phyloP scores from a whole-genome alignment of 2,113 vertebrate genomes.

The Mormoops blainvillei region DNA sequence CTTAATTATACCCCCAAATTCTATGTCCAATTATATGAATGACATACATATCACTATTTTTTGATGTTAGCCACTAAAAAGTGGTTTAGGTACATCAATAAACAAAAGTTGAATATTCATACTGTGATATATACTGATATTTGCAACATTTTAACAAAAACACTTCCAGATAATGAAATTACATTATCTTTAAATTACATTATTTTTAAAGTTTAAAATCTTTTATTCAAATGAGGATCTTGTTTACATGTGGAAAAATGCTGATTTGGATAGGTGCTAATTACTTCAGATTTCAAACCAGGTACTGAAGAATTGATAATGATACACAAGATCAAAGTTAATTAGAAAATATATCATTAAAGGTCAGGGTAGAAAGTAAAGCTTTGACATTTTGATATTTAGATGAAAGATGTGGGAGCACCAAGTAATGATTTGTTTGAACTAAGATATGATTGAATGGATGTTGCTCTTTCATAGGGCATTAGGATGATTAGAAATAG shows the following conservation, averaged over 20 bases:
- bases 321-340: background rate
- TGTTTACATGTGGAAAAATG: constrained; percentile 5
- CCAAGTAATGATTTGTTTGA: background rate
- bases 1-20: background rate
- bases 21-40: background rate
- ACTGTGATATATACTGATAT: background rate
- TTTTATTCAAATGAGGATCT: constrained; percentile 8
- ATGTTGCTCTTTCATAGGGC: background rate
- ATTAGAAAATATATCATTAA: constrained; percentile 30
- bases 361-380: constrained; percentile 4
- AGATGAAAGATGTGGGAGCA: background rate
- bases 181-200: background rate
- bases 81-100: background rate
- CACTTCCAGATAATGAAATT: background rate
- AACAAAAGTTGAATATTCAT: background rate
- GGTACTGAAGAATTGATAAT: constrained; percentile 15
- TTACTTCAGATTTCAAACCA: constrained; percentile 24
- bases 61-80: background rate
- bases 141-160: background rate
- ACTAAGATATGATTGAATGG: background rate
- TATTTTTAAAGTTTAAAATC: constrained; percentile 6
- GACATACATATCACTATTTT: background rate
- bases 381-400: background rate
- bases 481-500: background rate
- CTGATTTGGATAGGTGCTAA: background rate